A percentile compares a stretch with the other conserved stretches of the same genome.
phyloP scores from a whole-genome alignment of 1,140 invertebrate species.

The Hyphantria cunea region DNA sequence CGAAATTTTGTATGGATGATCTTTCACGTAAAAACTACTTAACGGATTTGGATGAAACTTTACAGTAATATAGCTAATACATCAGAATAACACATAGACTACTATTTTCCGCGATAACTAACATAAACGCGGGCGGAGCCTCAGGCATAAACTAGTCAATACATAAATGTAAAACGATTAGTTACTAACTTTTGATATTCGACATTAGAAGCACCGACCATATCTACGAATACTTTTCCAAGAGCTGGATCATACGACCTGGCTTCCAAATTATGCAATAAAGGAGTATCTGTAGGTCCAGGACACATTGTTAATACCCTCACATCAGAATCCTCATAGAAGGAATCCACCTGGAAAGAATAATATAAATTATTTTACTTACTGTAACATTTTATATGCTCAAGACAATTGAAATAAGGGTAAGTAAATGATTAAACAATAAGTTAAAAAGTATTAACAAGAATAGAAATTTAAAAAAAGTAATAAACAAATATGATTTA shows the following conservation, averaged over 20 bases:
- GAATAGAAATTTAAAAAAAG: no score
- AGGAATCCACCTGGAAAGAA: slow-evolving; percentile 39
- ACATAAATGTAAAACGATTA: neutral
- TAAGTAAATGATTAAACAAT: neutral
- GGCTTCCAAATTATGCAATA: slow-evolving; percentile 37
- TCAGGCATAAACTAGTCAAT: neutral
- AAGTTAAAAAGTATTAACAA: neutral
- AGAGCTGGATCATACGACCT: slow-evolving; percentile 30
- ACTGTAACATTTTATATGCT: neutral
- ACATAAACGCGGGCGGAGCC: no score
- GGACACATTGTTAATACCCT: slow-evolving; percentile 48
- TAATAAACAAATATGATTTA: no score
- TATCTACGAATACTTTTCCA: slow-evolving; percentile 1
- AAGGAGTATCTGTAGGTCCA: slow-evolving; percentile 44
- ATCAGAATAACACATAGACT: no score
- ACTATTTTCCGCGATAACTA: no score
- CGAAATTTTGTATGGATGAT: no score
- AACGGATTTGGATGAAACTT: no score
- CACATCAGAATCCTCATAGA: slow-evolving; percentile 42
- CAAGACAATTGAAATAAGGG: neutral
- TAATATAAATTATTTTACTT: no score
- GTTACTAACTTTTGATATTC: slow-evolving; percentile 26
- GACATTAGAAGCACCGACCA: neutral
- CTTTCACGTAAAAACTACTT: no score
- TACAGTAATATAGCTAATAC: no score